phyloP scores from a whole-genome alignment of 1,140 invertebrate genomes.

The Apis florea region DNA sequence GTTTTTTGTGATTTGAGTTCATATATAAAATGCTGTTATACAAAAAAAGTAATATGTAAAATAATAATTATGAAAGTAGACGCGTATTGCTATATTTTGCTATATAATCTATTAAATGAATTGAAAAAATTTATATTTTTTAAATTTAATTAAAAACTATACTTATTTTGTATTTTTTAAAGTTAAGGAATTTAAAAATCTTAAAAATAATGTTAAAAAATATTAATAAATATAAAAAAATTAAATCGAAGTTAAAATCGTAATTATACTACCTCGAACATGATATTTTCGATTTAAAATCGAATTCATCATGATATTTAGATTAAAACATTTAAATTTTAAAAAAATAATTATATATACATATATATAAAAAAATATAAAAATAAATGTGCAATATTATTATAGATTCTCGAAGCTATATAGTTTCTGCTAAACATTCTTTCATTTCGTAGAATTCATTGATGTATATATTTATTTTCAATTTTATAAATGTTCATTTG shows the following conservation, averaged over 20 bases:
- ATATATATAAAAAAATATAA: not conserved
- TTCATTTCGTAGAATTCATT: not conserved
- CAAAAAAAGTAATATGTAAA: not conserved
- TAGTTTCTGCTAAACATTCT: not conserved
- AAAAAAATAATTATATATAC: not conserved
- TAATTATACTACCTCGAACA: slow-evolving; percentile 47
- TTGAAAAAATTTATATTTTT: not conserved
- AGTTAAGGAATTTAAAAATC: not conserved
- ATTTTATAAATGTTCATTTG: not conserved
- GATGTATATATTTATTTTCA: not conserved
- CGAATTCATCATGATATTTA: slow-evolving; percentile 30
- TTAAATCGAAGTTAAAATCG: slow-evolving; percentile 6
- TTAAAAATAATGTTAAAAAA: not conserved
- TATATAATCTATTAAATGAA: not conserved
- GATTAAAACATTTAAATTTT: slow-evolving; percentile 2
- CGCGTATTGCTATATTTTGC: slow-evolving; percentile 6
- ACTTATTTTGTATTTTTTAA: not conserved
- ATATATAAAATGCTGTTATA: not conserved
- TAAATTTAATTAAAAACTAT: not conserved
- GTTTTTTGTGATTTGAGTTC: not conserved
- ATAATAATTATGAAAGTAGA: not conserved
- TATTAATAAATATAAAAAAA: not conserved
- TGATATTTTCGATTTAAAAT: slow-evolving; percentile 17
- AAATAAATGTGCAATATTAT: slow-evolving; percentile 18
- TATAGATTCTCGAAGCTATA: slow-evolving; percentile 11